Evolutionary conservation across 2,888 invertebrate genomes (phyloP).

Genomic region (Incurvaria masculella): DNA sequence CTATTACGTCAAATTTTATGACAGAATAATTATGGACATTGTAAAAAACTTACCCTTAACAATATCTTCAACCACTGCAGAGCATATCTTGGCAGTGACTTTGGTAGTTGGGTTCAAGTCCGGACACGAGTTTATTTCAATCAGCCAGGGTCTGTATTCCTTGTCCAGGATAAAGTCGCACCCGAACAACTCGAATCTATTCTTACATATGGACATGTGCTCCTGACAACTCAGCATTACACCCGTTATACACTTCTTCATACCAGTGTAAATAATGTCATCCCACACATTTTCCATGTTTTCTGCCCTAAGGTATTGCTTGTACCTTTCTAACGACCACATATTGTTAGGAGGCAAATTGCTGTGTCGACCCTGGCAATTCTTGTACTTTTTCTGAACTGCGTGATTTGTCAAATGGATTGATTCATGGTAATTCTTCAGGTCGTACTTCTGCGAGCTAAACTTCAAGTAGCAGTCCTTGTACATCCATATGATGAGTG

Average conservation of each 20-base stretch:
- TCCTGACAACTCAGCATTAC: conserved; percentile 77
- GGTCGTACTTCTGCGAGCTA: conserved; percentile 77
- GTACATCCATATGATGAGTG: conserved; percentile 84
- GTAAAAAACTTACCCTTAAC: conserved; percentile 66
- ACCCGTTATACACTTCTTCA: conserved; percentile 79
- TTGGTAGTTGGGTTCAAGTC: conserved; percentile 78
- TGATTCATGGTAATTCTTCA: conserved; percentile 77
- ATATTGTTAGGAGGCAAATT: conserved; percentile 75
- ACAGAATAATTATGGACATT: too few species aligned
- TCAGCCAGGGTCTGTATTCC: conserved; percentile 81
- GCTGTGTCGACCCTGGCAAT: conserved; percentile 48
- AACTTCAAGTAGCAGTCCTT: conserved; percentile 82
- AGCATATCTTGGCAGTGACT: conserved; percentile 80
- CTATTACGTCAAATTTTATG: too few species aligned
- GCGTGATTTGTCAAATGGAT: conserved; percentile 88
- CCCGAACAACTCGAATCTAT: conserved; percentile 87
- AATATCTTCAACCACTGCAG: conserved; percentile 76
- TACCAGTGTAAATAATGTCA: conserved; percentile 75
- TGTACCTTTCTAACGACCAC: conserved; percentile 78
- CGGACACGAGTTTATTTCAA: conserved; percentile 91
- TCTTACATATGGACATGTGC: conserved; percentile 62
- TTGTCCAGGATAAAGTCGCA: conserved; percentile 91
- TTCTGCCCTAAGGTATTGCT: conserved; percentile 54
- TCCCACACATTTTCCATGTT: conserved; percentile 66
- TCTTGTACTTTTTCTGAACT: conserved; percentile 73